Evolutionary conservation across 2,797 vertebrate species (phyloP), one percentile per base, ranked within the genome.

Genomic region (Peromyscus melanophrys): DNA sequence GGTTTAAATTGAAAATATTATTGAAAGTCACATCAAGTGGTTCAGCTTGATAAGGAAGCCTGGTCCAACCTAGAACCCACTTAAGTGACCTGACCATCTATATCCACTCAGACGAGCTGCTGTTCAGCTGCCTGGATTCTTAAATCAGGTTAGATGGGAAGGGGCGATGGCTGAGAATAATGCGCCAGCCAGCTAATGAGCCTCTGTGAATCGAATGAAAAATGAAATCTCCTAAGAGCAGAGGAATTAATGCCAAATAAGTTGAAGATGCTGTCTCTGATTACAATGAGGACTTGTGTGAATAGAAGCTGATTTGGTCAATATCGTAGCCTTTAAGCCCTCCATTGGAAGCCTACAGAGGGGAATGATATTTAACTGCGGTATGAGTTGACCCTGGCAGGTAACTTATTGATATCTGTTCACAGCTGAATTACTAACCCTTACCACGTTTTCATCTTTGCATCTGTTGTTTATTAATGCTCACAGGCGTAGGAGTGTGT

Each of bases 401-500:
- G 97, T 96, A 93, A 97, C 96, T 97, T 97, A 94, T 96, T 98
- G 98, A 95, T 98, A 91, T 98, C 97, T 98, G 95, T 97, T 98
- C 98, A 98, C 94, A 98, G 98, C 98, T 98, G 96, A 98, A 97
- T 95, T 98, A 98, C 98, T 99, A 99, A 99, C 98, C 98, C 98
- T 98, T 97, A 97, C 98, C 97, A 98, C 96, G 97, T 98, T 97
- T 97, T 98, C 98, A 98, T 98, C 98, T 98, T 97, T 98, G 89
- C 98, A 97, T 98, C 97, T 99, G 98, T 98, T 99, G 96, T 99
- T 98, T 99, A 98, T 99, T 98, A 99, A 99, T 98, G 98, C 99
- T 99, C 98, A 98, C 99, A 99, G 99, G 99, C 99, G 99, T 99
- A 99, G 99, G 99, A 99, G 99, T 99, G 99, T 99, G 97, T 99